A percentile compares a stretch with the other conserved stretches of the same genome.
These are phyloP conservation scores for Danio aesculapii DNA, from an alignment of 2,797 vertebrate species.

Conservation along the genomic window DNA sequence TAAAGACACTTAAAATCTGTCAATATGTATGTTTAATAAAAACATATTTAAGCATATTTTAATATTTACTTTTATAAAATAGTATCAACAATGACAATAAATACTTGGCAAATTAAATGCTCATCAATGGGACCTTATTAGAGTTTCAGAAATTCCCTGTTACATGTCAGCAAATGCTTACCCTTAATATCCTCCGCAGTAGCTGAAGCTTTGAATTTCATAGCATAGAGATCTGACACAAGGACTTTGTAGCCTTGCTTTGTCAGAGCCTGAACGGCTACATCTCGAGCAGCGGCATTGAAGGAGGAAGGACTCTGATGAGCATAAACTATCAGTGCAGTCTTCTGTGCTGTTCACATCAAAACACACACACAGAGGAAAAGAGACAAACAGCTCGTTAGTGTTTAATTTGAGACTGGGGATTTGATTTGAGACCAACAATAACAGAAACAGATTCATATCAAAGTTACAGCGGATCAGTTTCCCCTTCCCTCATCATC, in stretches of 20 bases:
- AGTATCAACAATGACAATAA: too few relatives aligned
- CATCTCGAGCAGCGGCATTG: constrained; percentile 78
- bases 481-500: too few relatives aligned
- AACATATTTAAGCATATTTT: too few relatives aligned
- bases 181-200: constrained; percentile 84
- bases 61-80: too few relatives aligned
- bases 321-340: constrained; percentile 87
- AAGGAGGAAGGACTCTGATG: constrained; percentile 87
- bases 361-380: not conserved
- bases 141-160: too few relatives aligned
- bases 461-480: too few relatives aligned
- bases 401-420: not conserved
- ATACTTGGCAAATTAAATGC: too few relatives aligned
- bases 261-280: constrained; percentile 76
- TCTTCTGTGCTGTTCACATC: constrained; percentile 64
- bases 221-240: constrained; percentile 87
- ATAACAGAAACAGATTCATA: too few relatives aligned
- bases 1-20: too few relatives aligned
- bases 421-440: too few relatives aligned
- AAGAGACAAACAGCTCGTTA: not conserved
- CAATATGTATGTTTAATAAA: too few relatives aligned
- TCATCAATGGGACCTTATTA: too few relatives aligned
- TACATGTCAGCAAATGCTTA: constrained; percentile 56
- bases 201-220: constrained; percentile 84
- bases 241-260: constrained; percentile 81